Evolutionary conservation across 2,113 vertebrate species (phyloP).

Genomic region (Trichomycterus rosablanca): DNA sequence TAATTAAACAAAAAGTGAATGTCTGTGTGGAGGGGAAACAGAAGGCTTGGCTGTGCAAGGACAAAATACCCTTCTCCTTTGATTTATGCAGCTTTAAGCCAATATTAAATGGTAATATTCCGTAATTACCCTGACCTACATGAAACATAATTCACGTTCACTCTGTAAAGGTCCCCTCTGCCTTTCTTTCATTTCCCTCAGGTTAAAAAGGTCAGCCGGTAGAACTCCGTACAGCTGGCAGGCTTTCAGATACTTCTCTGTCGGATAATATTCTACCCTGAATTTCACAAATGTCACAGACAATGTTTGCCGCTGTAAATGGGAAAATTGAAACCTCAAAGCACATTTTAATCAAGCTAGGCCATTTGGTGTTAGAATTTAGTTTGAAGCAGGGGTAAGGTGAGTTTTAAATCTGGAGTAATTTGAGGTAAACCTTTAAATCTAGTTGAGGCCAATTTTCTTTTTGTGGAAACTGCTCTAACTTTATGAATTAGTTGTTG

Average conservation of each 20-base stretch:
- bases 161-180: constrained; percentile 27
- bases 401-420: not conserved
- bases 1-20: not conserved
- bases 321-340: not conserved
- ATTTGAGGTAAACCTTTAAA: too few relatives aligned
- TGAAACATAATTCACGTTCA: constrained; percentile 39
- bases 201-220: constrained; percentile 37
- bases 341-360: not conserved
- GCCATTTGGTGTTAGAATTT: not conserved
- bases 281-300: constrained; percentile 33
- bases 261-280: constrained; percentile 11
- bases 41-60: constrained; percentile 13
- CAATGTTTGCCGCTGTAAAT: constrained; percentile 15
- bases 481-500: too few relatives aligned
- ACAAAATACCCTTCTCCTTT: constrained; percentile 33
- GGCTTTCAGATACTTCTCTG: constrained; percentile 13
- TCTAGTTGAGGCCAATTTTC: too few relatives aligned
- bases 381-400: not conserved
- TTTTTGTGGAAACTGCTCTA: too few relatives aligned
- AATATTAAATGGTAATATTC: constrained; percentile 36
- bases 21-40: constrained; percentile 17
- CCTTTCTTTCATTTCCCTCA: constrained; percentile 26
- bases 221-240: not conserved
- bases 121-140: constrained; percentile 47
- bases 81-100: constrained; percentile 40